A percentile compares a stretch with the other conserved stretches of the same genome.
phyloP scores from a whole-genome alignment of 92 coral and sea anemone genomes.

The Siderastrea siderea region DNA sequence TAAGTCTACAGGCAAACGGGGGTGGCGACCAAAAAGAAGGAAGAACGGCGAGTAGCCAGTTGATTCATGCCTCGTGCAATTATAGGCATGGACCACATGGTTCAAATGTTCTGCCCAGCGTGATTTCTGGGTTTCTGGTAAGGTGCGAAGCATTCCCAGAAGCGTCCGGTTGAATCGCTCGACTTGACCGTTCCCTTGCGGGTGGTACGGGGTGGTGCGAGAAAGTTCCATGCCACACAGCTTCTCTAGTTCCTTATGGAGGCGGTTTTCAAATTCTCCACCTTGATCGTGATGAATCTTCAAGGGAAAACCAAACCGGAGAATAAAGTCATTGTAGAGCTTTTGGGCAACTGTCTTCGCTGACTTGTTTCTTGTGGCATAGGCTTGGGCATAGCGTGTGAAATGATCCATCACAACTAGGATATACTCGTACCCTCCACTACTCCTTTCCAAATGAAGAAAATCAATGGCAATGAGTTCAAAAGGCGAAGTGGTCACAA shows the following conservation, averaged over 20 bases:
- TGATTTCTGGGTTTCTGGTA: conserved; percentile 65
- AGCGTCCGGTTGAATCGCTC: conserved; percentile 60
- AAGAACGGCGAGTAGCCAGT: conserved; percentile 59
- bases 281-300: conserved; percentile 62
- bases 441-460: conserved; percentile 45
- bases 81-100: conserved; percentile 46
- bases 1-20: conserved; percentile 44
- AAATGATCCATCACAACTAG: conserved; percentile 60
- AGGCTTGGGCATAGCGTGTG: conserved; percentile 51
- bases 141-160: conserved; percentile 58
- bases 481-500: conserved; percentile 53
- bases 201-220: conserved; percentile 58
- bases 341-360: conserved; percentile 57
- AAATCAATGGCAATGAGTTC: conserved; percentile 56
- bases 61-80: conserved; percentile 59
- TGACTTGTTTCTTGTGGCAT: conserved; percentile 59
- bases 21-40: conserved; percentile 52
- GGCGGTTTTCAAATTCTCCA: conserved; percentile 61
- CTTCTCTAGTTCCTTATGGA: conserved; percentile 45
- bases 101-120: conserved; percentile 62
- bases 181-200: conserved; percentile 63
- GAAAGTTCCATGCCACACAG: conserved; percentile 61
- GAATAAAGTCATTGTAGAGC: conserved; percentile 57
- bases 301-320: conserved; percentile 62
- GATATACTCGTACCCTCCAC: conserved; percentile 50